Conservation (phyloP, 1,140 invertebrate genomes). For the Ostrea denselamellosa region DNA sequence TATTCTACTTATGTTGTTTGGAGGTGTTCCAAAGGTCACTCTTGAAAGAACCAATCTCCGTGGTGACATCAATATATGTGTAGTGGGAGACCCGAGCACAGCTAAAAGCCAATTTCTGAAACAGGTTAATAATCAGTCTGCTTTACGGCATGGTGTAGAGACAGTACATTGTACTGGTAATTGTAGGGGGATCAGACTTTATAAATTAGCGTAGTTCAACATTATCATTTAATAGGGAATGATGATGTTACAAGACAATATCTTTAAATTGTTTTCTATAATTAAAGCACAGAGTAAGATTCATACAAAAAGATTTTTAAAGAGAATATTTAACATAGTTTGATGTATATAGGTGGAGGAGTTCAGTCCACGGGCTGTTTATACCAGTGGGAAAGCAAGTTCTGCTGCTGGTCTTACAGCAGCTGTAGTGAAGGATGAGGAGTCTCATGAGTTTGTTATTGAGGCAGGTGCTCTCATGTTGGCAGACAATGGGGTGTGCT, state of each 20-base stretch:
- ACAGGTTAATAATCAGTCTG: conserved; percentile 81
- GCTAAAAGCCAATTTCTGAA: conserved; percentile 99
- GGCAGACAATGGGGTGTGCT: conserved; percentile 99
- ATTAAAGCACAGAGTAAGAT: too few relatives aligned
- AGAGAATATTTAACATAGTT: not conserved
- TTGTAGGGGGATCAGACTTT: too few relatives aligned
- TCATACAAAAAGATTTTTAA: too few relatives aligned
- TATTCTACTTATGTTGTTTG: conserved; percentile 97
- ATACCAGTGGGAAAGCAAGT: conserved; percentile 99
- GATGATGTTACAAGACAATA: too few relatives aligned
- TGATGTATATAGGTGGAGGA: conserved; percentile 87
- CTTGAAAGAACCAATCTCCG: conserved; percentile 90
- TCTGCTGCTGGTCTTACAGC: conserved; percentile 96
- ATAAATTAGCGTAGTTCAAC: too few relatives aligned
- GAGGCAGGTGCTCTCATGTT: conserved; percentile 99
- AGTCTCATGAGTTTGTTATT: conserved; percentile 98
- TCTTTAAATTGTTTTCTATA: too few relatives aligned
- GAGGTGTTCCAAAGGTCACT: conserved; percentile 97
- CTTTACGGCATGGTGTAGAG: too few relatives aligned
- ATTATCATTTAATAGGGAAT: too few relatives aligned
- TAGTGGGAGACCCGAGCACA: conserved; percentile 99
- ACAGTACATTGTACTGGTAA: too few relatives aligned
- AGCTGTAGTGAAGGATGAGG: conserved; percentile 97
- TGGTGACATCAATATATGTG: conserved; percentile 98
- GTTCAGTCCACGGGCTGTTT: conserved; percentile 96